Evolutionary conservation across 2,113 vertebrate genomes (phyloP).

Genomic region (Anas platyrhynchos): DNA sequence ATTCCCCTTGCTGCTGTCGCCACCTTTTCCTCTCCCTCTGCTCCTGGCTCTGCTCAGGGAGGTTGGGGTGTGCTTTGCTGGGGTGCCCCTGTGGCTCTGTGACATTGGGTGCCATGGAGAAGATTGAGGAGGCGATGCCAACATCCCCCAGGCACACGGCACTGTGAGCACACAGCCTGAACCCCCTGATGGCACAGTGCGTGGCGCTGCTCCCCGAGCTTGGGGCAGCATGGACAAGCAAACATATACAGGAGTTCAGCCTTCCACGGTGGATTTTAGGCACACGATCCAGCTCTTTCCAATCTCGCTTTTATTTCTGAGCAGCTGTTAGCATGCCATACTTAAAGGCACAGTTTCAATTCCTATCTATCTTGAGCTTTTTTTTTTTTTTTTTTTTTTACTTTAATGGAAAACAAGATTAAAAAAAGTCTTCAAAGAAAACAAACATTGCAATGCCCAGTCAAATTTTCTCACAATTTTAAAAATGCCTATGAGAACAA

Average conservation of each 20-base stretch:
- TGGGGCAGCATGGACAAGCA: background rate
- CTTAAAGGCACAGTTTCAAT: background rate
- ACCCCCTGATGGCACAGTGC: background rate
- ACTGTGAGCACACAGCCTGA: background rate
- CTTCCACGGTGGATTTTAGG: background rate
- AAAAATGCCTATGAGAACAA: background rate
- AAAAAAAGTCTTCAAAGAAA: slow-evolving; percentile 21
- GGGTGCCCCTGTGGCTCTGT: background rate
- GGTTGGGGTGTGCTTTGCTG: background rate
- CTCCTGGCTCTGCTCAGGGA: rapidly evolving
- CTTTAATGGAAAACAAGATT: slow-evolving; percentile 1
- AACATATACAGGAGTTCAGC: background rate
- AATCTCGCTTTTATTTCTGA: background rate
- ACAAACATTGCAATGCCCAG: background rate
- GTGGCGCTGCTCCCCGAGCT: background rate
- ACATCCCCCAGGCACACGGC: background rate
- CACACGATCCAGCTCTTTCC: background rate
- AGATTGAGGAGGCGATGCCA: background rate
- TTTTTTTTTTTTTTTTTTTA: background rate
- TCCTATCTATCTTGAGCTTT: background rate
- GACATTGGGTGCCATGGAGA: background rate
- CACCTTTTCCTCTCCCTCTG: background rate
- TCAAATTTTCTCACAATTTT: background rate
- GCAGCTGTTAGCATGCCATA: background rate
- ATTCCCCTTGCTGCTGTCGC: background rate